Evolutionary conservation across 2,888 invertebrate species (phyloP).

Genomic region (Coelopa pilipes): DNA sequence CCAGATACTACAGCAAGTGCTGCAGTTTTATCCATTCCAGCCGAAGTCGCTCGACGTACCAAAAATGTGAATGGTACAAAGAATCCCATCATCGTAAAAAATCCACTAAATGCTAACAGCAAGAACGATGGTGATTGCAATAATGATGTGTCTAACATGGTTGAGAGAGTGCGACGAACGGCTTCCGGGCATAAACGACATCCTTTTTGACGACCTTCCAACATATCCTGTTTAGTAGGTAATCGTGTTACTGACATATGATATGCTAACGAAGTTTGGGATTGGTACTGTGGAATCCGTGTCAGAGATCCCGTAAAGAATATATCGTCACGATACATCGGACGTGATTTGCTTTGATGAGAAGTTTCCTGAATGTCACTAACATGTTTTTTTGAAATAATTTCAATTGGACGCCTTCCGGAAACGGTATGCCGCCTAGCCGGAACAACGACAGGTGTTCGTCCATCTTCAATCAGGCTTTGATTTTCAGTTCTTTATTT

Average conservation of each 20-base stretch:
- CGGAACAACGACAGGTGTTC: conserved; percentile 64
- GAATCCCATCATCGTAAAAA: conserved; percentile 95
- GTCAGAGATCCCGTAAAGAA: conserved; percentile 89
- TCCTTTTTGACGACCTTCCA: conserved; percentile 74
- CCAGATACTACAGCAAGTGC: conserved; percentile 82
- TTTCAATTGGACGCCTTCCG: conserved; percentile 67
- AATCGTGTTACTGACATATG: conserved; percentile 85
- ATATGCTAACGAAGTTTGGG: conserved; percentile 82
- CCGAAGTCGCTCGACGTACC: conserved; percentile 74
- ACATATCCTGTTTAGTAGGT: conserved; percentile 80
- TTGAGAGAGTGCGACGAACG: conserved; percentile 78
- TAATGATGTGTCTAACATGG: conserved; percentile 88
- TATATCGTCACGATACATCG: conserved; percentile 90
- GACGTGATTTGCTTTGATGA: conserved; percentile 71
- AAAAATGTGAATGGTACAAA: conserved; percentile 92
- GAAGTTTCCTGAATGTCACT: conserved; percentile 56
- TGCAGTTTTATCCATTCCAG: conserved; percentile 69
- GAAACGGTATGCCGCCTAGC: conserved; percentile 71
- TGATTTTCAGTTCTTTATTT: conserved; percentile 69
- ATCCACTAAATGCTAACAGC: conserved; percentile 87
- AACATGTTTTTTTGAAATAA: conserved; percentile 55
- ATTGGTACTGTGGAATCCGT: conserved; percentile 85
- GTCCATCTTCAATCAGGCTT: conserved; percentile 68
- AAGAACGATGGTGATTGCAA: conserved; percentile 89
- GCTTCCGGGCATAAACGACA: conserved; percentile 83